Evolutionary conservation across 2,113 vertebrate species (phyloP).

Genomic region (Tonatia bakeri): DNA sequence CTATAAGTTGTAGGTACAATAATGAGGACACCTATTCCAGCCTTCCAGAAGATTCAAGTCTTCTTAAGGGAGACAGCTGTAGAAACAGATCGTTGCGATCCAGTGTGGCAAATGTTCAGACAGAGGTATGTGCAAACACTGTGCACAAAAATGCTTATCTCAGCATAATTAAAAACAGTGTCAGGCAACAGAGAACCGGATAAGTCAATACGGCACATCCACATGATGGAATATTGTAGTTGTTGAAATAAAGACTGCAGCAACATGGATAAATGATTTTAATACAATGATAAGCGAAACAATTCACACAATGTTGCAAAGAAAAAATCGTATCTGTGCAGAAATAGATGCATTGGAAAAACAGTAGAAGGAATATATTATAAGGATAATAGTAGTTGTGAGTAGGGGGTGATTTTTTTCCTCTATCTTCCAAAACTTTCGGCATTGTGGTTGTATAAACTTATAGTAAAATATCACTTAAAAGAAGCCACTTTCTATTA

Average conservation of each 20-base stretch:
- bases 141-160: not conserved
- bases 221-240: not conserved
- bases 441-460: not conserved
- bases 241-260: not conserved
- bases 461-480: not conserved
- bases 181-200: not conserved
- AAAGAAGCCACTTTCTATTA: constrained; percentile 6
- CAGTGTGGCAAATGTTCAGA: not conserved
- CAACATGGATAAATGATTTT: not conserved
- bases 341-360: constrained; percentile 17
- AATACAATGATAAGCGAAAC: not conserved
- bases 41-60: not conserved
- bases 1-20: not conserved
- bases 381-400: not conserved
- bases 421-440: not conserved
- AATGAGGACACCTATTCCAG: not conserved
- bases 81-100: not conserved
- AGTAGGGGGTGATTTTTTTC: not conserved
- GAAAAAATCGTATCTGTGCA: not conserved
- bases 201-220: not conserved
- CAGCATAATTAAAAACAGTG: not conserved
- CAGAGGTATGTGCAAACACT: not conserved
- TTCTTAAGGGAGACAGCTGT: not conserved
- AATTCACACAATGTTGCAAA: not conserved
- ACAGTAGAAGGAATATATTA: not conserved